Evolutionary conservation across 2,888 invertebrate species (phyloP).

Genomic region (Zaprionus bogoriensis): DNA sequence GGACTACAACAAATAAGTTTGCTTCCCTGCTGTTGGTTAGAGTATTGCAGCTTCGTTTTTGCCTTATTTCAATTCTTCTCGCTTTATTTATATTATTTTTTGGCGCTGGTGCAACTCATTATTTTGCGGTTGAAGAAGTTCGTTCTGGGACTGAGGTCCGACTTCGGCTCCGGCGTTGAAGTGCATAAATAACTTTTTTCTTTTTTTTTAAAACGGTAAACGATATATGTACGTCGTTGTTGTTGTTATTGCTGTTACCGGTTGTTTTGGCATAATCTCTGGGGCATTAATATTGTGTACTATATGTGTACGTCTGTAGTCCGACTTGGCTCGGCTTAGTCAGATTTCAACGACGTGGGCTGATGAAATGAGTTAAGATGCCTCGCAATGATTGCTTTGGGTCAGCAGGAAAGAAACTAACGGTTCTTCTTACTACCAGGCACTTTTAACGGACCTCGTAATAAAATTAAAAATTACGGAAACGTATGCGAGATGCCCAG

Average conservation of each 20-base stretch:
- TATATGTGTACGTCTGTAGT: conserved; percentile 2
- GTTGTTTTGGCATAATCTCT: conserved; percentile 50
- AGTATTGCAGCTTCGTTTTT: conserved; percentile 5
- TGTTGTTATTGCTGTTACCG: conserved; percentile 9
- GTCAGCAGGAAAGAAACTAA: conserved; percentile 38
- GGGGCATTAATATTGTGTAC: conserved; percentile 49
- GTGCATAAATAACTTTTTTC: conserved; percentile 65
- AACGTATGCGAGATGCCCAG: background rate
- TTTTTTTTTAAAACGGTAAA: conserved; percentile 59
- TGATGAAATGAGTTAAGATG: conserved; percentile 34
- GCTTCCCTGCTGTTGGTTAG: background rate
- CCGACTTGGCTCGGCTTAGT: conserved; percentile 32
- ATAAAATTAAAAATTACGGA: conserved; percentile 23
- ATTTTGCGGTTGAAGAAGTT: conserved; percentile 71
- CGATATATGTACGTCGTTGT: conserved; percentile 43
- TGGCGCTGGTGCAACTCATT: conserved; percentile 63
- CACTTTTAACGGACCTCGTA: conserved; percentile 1
- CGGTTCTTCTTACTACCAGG: conserved; percentile 16
- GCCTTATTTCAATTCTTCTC: conserved; percentile 14
- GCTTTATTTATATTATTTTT: conserved; percentile 23
- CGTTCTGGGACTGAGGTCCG: conserved; percentile 37
- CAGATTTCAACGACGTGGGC: conserved; percentile 49
- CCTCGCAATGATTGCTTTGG: conserved; percentile 28
- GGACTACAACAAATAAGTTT: too few relatives aligned
- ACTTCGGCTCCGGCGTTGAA: conserved; percentile 59